Evolutionary conservation across 2,888 invertebrate species (phyloP).

Genomic region (Timema podura): DNA sequence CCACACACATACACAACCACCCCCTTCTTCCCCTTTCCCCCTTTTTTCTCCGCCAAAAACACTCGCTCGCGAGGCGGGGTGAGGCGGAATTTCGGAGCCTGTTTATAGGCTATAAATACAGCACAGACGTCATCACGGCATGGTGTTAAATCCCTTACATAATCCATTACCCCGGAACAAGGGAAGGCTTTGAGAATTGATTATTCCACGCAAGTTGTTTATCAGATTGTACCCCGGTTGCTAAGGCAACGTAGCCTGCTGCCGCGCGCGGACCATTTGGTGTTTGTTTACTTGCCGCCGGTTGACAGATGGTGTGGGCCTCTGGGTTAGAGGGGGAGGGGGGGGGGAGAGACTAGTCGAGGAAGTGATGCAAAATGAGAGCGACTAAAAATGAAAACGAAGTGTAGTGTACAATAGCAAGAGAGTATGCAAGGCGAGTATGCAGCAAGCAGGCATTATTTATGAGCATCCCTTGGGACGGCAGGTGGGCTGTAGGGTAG

Average conservation of each 20-base stretch:
- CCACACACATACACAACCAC: neutral
- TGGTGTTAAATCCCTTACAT: conserved; percentile 34
- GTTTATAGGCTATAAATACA: conserved; percentile 33
- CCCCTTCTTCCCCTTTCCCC: conserved; percentile 12
- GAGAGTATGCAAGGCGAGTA: no score
- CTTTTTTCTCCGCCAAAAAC: neutral
- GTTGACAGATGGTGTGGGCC: conserved; percentile 38
- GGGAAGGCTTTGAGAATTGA: conserved; percentile 35
- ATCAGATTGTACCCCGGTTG: conserved; percentile 36
- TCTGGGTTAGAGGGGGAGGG: conserved; percentile 22
- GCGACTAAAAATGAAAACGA: conserved; percentile 32
- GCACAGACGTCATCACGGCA: conserved; percentile 32
- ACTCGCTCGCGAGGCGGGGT: no score
- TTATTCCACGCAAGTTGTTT: conserved; percentile 37
- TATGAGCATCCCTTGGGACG: conserved; percentile 7
- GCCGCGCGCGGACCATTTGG: conserved; percentile 36
- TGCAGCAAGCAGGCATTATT: neutral
- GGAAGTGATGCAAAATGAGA: conserved; percentile 31
- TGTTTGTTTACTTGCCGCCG: conserved; percentile 37
- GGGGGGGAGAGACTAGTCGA: no score
- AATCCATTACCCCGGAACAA: conserved; percentile 33
- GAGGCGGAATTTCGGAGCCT: conserved; percentile 26
- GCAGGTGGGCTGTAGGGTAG: no score
- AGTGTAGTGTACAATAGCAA: conserved; percentile 26
- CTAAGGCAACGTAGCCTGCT: conserved; percentile 28